Evolutionary conservation across 2,888 invertebrate species (phyloP), one percentile per base, ranked within the genome.

Genomic region (Neria commutata): DNA sequence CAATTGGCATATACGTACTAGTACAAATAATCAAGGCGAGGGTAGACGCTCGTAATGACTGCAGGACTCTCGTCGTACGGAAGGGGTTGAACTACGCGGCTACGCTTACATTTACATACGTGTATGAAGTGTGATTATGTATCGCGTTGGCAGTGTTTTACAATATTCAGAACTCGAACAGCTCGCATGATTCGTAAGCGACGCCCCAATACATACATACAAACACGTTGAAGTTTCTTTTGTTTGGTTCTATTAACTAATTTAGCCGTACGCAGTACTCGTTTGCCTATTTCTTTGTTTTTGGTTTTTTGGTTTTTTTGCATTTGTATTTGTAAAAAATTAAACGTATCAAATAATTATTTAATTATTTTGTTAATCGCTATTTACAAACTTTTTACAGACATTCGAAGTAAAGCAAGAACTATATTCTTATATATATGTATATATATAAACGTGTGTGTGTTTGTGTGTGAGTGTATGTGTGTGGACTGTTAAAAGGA

Each of bases 81-180:
- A n/a, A n/a, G n/a, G n/a, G n/a, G n/a, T n/a, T n/a, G n/a, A n/a
- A n/a, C n/a, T n/a, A n/a, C n/a, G n/a, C n/a, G n/a, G n/a, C n/a
- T n/a, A n/a, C n/a, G n/a, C n/a, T n/a, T n/a, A n/a, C n/a, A n/a
- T n/a, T n/a, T n/a, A n/a, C n/a, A n/a, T n/a, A n/a, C n/a, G n/a
- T n/a, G n/a, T n/a, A n/a, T n/a, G n/a, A n/a, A n/a, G n/a, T n/a
- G 73, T 76, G 75, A 74, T 76, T 76, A 59, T 56, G 61, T 62
- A 73, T 73, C 76, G 76, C 76, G 67, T 77, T 76, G 76, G 76
- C 76, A 76, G 76, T 76, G 77, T 76, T 75, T 75, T 68, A 37
- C 21, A 8, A 69, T 63, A 63, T 72, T 74, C 71, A 69, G 73
- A 77, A n/a, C n/a, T n/a, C n/a, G n/a, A n/a, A n/a, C n/a, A n/a